Conservation (phyloP, 2,797 vertebrate genomes). For the Etheostoma nigrum region DNA sequence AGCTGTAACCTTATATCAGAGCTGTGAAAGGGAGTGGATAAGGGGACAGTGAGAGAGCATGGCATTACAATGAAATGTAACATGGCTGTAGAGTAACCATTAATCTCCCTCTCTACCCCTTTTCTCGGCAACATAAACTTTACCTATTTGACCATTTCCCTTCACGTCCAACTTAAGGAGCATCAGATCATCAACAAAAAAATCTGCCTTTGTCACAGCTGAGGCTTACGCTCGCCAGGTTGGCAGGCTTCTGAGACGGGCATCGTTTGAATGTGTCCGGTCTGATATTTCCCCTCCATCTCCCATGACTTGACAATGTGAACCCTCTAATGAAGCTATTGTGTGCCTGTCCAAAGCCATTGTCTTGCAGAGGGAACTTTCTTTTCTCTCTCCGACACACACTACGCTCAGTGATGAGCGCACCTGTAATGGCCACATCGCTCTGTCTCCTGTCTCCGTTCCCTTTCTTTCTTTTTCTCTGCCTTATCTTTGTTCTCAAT, state of each 20-base stretch:
- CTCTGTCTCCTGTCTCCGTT: conserved; percentile 53
- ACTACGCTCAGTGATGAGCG: conserved; percentile 81
- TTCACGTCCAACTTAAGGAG: conserved; percentile 72
- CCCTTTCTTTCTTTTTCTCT: conserved; percentile 34
- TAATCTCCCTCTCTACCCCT: conserved; percentile 41
- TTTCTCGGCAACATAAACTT: conserved; percentile 33
- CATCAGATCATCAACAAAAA: conserved; percentile 76
- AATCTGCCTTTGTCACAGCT: conserved; percentile 70
- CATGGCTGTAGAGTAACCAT: conserved; percentile 31
- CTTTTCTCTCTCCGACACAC: conserved; percentile 70
- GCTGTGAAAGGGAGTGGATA: conserved; percentile 42
- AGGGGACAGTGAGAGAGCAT: conserved; percentile 35
- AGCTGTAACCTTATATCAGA: conserved; percentile 58
- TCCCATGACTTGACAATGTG: conserved; percentile 84
- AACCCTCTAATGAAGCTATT: conserved; percentile 91
- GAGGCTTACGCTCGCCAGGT: conserved; percentile 50
- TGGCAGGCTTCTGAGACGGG: conserved; percentile 74
- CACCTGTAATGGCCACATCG: conserved; percentile 84
- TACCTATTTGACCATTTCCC: conserved; percentile 68
- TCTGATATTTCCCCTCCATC: conserved; percentile 87
- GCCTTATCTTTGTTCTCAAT: conserved; percentile 57
- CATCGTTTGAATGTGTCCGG: conserved; percentile 78
- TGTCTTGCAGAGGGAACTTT: conserved; percentile 82
- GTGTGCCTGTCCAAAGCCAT: conserved; percentile 86
- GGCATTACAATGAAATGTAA: conserved; percentile 43